Evolutionary conservation across 2,113 vertebrate genomes (phyloP).

Genomic region (Psittacula cyanocephala): DNA sequence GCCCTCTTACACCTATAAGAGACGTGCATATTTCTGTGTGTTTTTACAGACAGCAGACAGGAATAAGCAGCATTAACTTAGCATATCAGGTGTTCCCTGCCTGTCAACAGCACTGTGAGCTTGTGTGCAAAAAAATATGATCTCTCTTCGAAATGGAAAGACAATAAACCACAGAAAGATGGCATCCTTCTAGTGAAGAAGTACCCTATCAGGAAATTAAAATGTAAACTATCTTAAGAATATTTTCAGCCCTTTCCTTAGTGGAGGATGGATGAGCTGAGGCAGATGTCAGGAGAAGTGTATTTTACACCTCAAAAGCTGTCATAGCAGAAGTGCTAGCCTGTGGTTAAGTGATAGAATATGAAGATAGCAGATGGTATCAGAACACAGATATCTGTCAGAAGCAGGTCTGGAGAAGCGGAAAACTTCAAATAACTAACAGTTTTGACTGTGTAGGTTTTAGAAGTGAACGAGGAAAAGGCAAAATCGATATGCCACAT

Average conservation of each 20-base stretch:
- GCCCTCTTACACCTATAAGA: neutral
- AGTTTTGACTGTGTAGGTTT: conserved; percentile 39
- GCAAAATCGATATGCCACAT: conserved; percentile 41
- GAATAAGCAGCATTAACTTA: neutral
- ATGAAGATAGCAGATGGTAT: conserved; percentile 55
- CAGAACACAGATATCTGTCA: conserved; percentile 54
- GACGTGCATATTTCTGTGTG: neutral
- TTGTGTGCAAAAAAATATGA: neutral
- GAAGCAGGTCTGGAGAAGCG: conserved; percentile 16
- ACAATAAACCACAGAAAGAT: neutral
- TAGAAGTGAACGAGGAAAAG: conserved; percentile 25
- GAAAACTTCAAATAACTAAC: conserved; percentile 30
- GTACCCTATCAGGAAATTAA: conserved; percentile 2
- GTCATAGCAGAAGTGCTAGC: conserved; percentile 44
- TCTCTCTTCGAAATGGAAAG: neutral
- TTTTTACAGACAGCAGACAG: neutral
- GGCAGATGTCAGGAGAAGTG: conserved; percentile 45
- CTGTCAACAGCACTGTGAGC: neutral
- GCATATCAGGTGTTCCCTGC: neutral
- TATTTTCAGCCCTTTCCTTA: neutral
- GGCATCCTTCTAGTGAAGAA: neutral
- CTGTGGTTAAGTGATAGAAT: conserved; percentile 21
- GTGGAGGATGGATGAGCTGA: conserved; percentile 4
- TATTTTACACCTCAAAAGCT: conserved; percentile 54
- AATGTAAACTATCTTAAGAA: neutral